A percentile compares a stretch with the other conserved stretches of the same genome.
Conservation (phyloP, 2,888 invertebrate species). For the Papilio protenor region DNA sequence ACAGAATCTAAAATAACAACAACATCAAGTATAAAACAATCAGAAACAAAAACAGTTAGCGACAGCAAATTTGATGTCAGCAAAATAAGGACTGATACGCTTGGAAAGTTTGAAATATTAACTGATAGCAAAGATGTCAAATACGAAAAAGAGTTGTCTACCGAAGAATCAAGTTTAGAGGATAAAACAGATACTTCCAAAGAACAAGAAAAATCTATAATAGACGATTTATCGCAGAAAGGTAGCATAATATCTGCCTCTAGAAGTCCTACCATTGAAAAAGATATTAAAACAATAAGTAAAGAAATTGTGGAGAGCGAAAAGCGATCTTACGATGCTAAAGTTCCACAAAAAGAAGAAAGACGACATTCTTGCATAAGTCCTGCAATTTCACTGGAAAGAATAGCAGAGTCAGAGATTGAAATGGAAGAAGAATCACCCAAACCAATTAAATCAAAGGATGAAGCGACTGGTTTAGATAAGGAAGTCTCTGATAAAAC, state of each 20-base stretch:
- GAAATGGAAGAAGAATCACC: conserved; percentile 74
- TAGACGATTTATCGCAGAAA: conserved; percentile 77
- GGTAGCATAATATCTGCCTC: conserved; percentile 72
- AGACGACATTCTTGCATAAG: conserved; percentile 79
- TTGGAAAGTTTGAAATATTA: conserved; percentile 69
- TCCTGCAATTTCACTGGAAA: conserved; percentile 78
- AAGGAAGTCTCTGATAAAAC: conserved; percentile 53
- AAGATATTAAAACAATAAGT: conserved; percentile 69
- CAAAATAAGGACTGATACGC: conserved; percentile 75
- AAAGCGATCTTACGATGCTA: conserved; percentile 78
- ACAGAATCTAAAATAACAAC: conserved; percentile 24
- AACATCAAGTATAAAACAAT: conserved; percentile 15
- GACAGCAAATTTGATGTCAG: conserved; percentile 72
- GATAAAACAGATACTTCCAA: conserved; percentile 71
- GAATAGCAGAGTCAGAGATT: conserved; percentile 77
- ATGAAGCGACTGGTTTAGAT: conserved; percentile 34
- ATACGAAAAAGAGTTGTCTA: conserved; percentile 28
- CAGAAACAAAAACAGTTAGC: conserved; percentile 47
- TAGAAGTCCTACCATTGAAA: conserved; percentile 71
- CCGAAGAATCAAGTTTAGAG: conserved; percentile 62
- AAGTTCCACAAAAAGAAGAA: conserved; percentile 77
- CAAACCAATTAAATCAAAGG: conserved; percentile 48
- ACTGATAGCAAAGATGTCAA: conserved; percentile 59
- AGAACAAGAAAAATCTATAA: conserved; percentile 75
- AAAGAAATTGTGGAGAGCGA: conserved; percentile 75